Conservation (phyloP, 2,888 invertebrate species). For the Tridacna gigas region DNA sequence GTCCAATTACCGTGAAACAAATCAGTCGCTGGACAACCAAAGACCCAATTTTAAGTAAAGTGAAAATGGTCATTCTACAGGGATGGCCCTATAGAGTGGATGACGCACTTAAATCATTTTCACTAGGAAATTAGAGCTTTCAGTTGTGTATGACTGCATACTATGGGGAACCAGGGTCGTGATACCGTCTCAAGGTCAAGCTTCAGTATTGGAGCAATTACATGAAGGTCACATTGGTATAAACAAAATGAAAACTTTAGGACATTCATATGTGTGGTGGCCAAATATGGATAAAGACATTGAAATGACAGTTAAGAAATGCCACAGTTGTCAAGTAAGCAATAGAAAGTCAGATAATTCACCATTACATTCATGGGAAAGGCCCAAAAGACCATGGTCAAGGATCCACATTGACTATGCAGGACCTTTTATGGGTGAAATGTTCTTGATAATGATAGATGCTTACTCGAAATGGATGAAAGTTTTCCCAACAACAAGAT, state of each 20-base stretch:
- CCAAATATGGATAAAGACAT: slow-evolving; percentile 60
- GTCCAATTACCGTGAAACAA: neutral
- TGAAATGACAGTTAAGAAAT: slow-evolving; percentile 33
- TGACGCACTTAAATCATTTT: slow-evolving; percentile 10
- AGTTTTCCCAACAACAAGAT: slow-evolving; percentile 36
- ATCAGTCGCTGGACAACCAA: neutral
- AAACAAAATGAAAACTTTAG: slow-evolving; percentile 61
- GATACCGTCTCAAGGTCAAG: neutral
- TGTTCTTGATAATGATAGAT: slow-evolving; percentile 66
- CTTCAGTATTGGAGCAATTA: slow-evolving; percentile 1
- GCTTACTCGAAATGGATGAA: slow-evolving; percentile 69
- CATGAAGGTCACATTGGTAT: slow-evolving; percentile 65
- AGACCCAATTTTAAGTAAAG: neutral
- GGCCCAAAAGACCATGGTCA: slow-evolving; percentile 69
- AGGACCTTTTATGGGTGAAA: slow-evolving; percentile 59
- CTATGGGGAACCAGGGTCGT: slow-evolving; percentile 10
- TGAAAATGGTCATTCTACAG: neutral
- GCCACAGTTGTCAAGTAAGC: slow-evolving; percentile 60
- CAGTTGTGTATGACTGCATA: slow-evolving; percentile 4
- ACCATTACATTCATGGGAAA: slow-evolving; percentile 72
- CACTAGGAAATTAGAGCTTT: neutral
- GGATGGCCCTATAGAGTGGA: slow-evolving; percentile 4
- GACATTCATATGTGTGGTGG: slow-evolving; percentile 68
- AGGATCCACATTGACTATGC: slow-evolving; percentile 74
- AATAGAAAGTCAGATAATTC: slow-evolving; percentile 54